Conservation (phyloP, 1,140 invertebrate species). For the Tenebrio molitor region DNA sequence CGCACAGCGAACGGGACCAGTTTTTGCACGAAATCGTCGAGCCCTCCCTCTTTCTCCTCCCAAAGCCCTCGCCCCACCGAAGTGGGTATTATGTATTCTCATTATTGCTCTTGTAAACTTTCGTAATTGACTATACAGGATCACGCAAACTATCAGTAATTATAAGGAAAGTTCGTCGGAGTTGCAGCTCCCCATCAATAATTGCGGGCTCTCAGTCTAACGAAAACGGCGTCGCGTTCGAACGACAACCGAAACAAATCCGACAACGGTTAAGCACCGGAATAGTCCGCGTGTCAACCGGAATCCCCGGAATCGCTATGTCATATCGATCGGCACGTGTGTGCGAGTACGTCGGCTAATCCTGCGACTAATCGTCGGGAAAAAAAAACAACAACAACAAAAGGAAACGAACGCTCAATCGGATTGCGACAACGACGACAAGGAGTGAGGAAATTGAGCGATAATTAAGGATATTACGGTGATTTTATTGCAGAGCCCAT, state of each 20-base stretch:
- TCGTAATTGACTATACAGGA: constrained; percentile 27
- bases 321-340: constrained; percentile 12
- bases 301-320: constrained; percentile 30
- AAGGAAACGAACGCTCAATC: too few relatives aligned
- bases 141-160: constrained; percentile 38
- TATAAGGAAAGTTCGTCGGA: constrained; percentile 26
- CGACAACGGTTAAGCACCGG: constrained; percentile 33
- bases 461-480: constrained; percentile 55
- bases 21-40: too few relatives aligned
- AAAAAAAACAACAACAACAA: background rate
- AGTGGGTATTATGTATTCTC: constrained; percentile 36
- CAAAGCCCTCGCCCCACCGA: background rate
- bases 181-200: constrained; percentile 26
- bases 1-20: too few relatives aligned
- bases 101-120: constrained; percentile 36
- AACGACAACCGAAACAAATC: constrained; percentile 5
- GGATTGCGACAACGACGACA: too few relatives aligned
- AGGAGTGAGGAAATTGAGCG: constrained; percentile 5
- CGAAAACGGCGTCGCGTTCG: background rate
- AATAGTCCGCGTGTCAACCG: constrained; percentile 33
- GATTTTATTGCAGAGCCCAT: constrained; percentile 54
- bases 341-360: background rate
- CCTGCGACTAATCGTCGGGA: background rate
- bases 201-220: background rate
- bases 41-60: too few relatives aligned